phyloP scores from a whole-genome alignment of 2,888 invertebrate genomes.

The Schizotus pectinicornis region DNA sequence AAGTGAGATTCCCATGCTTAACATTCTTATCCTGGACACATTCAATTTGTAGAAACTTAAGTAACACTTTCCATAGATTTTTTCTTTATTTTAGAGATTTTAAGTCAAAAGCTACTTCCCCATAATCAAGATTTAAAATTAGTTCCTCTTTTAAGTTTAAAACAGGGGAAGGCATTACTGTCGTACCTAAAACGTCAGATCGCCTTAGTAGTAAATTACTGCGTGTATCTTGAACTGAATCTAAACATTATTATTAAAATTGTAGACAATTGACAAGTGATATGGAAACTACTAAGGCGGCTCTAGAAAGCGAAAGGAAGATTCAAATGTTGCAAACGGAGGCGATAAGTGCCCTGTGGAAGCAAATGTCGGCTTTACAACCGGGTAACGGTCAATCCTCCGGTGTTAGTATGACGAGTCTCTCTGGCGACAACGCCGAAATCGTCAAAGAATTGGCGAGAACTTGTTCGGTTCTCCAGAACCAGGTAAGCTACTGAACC shows the following conservation, averaged over 20 bases:
- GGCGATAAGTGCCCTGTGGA: constrained; percentile 89
- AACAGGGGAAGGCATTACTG: too few relatives aligned
- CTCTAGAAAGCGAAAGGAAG: constrained; percentile 82
- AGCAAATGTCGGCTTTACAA: constrained; percentile 78
- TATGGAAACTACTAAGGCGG: constrained; percentile 85
- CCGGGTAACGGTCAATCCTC: constrained; percentile 46
- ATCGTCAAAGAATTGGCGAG: constrained; percentile 76
- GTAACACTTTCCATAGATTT: too few relatives aligned
- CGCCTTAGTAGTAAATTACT: too few relatives aligned
- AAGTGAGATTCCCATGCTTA: too few relatives aligned
- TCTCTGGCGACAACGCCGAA: constrained; percentile 62
- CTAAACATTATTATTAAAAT: neutral
- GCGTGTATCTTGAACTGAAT: neutral
- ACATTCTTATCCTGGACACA: too few relatives aligned
- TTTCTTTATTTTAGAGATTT: too few relatives aligned
- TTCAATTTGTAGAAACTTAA: too few relatives aligned
- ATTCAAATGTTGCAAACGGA: constrained; percentile 89
- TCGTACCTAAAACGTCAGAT: too few relatives aligned
- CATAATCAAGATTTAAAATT: too few relatives aligned
- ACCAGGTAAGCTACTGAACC: constrained; percentile 63
- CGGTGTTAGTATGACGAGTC: constrained; percentile 43
- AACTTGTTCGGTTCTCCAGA: constrained; percentile 75
- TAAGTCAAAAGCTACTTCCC: too few relatives aligned
- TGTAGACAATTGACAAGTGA: constrained; percentile 78
- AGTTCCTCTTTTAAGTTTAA: too few relatives aligned